These are phyloP conservation scores for Gadopsis marmoratus DNA, from an alignment of 2,797 vertebrate genomes.

Conservation along the genomic window DNA sequence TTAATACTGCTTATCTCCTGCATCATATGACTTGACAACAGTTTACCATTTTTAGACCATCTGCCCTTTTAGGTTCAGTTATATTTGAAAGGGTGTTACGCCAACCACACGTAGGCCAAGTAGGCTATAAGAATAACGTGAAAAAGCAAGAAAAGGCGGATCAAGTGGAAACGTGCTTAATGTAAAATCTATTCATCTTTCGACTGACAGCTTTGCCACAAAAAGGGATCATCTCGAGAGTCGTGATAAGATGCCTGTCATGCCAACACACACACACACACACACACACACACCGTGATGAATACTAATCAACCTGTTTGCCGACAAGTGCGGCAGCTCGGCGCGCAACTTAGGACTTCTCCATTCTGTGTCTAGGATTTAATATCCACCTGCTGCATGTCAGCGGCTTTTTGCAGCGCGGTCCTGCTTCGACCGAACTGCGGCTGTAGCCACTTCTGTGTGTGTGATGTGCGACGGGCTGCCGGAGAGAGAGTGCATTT, in stretches of 20 bases:
- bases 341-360: conserved; percentile 73
- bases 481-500: conserved; percentile 47
- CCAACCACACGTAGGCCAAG: not conserved
- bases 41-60: conserved; percentile 3
- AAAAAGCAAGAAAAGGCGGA: conserved; percentile 6
- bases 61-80: not conserved
- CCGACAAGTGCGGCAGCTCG: conserved; percentile 68
- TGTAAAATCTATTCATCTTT: conserved; percentile 26
- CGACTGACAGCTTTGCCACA: conserved; percentile 17
- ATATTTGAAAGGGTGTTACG: not conserved
- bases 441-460: conserved; percentile 33
- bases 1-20: not conserved
- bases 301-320: conserved; percentile 84
- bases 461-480: conserved; percentile 50
- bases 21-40: not conserved
- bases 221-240: conserved; percentile 32
- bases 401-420: conserved; percentile 3
- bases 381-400: conserved; percentile 42
- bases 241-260: conserved; percentile 63
- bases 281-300: conserved; percentile 48
- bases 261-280: conserved; percentile 7
- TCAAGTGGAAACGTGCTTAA: conserved; percentile 21
- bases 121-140: not conserved
- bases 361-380: conserved; percentile 34
- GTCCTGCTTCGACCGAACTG: conserved; percentile 5